Evolutionary conservation across 1,140 invertebrate species (phyloP), one percentile per base, ranked within the genome.

Genomic region (Aphidius ervi): DNA sequence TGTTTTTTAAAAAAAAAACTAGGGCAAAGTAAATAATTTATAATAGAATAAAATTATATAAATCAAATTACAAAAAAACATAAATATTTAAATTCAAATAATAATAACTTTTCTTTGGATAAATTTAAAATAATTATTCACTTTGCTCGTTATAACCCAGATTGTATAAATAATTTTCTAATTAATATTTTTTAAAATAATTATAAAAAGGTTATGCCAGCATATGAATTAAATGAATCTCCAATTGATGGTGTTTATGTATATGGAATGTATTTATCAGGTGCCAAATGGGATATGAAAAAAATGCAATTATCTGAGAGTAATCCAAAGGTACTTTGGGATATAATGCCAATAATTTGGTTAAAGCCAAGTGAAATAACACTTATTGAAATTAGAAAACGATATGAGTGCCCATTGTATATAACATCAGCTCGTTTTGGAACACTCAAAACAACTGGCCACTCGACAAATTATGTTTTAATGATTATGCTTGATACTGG

Each of bases 391-490:
- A 79, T 84, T 54, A 82, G 81, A 1, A 65, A 74, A 0, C 81
- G 88, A 49, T 95, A 95, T 70, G 82, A 81, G 59, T 93, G 90
- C 74, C 93, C 93, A 5, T 79, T 95, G 2, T 96, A 95, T 73
- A 94, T 94, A 72, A 95, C 94, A 0, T 88, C 89, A 10, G 92
- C 90, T 64, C 83, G 94, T 62, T 86, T 87, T 68, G 92, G 93
- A 8, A 85, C 87, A 59, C 77, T 90, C 9, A 93, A 92, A 49
- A 95, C 93, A 1, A 95, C 93, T 0, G 93, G 94, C 1, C 93
- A 95, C 77, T 95, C 92, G 0, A 94, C 93, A 0, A 95, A 96
- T 81, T 96, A 91, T 78, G 90, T 96, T 1, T 75, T 95, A 48
- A 87, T 88, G 2, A 84, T 95, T 64, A 82, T 88, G 54, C 74